Base-by-base conservation (phyloP, 2,888 invertebrate genomes). In the Cylloceria caligata region DNA sequence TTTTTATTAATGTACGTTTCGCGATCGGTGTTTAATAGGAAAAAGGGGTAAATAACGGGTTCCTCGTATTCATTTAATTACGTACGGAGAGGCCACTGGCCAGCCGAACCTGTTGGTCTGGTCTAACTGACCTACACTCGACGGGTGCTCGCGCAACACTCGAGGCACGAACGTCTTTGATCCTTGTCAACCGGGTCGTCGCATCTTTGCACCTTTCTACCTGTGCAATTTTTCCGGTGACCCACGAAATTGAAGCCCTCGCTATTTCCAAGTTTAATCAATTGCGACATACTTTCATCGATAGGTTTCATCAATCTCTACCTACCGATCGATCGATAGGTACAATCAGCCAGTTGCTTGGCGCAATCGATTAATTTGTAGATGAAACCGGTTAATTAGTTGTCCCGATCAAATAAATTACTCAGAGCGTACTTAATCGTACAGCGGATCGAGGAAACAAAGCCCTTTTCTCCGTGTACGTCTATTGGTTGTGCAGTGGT, bases 51-150 rank as follows among this genome's bases (percentile, higher is more conserved):
- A 87, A 87, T 86, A 87, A 88, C 88, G 86, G 86, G 87, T 86
- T 86, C 78, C 69, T 52, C 69, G 83, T 85, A 86, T 84, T 82
- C 83, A 85, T 85, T 89, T 88, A 87, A 89, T 88, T 87, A 82
- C 83, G 79, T 34, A 27, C 16, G 27, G 27, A 36, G 49, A n/a
- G n/a, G 52, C 72, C 80, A 80, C 34, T 69, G 34, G 69, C 39
- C 60, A 80, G 83, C 82, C 85, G 84, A 88, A 89, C 89, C 89
- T 87, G 89, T 89, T 84, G 80, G 74, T 83, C 89, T 87, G 87
- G 87, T 88, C 85, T 88, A 89, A 89, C 89, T 88, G 89, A 89
- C 88, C 89, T 89, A 88, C 86, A 83, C 85, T 86, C 62, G 74
- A 55, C 68, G 69, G 52, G 16, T 77, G 55, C 49, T 21, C 11